Evolutionary conservation across 2,797 vertebrate genomes (phyloP).

Genomic region (Pipistrellus nathusii): DNA sequence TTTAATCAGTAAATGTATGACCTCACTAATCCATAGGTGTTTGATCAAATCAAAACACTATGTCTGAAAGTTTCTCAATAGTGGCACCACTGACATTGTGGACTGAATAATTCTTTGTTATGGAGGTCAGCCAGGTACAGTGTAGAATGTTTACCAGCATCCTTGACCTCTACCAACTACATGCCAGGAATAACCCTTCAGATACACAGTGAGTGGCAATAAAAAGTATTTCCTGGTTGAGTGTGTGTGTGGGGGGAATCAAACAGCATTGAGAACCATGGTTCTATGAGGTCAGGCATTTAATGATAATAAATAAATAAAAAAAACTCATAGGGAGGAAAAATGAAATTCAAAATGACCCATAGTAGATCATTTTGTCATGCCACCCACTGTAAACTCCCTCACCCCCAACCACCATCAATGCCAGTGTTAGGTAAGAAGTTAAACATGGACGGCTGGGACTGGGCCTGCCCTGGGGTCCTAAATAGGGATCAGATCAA

Average conservation of each 20-base stretch:
- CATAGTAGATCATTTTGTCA: not conserved
- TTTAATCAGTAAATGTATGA: conserved; percentile 1
- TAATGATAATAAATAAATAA: not conserved
- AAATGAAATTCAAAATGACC: not conserved
- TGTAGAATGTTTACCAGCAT: not conserved
- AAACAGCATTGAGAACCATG: not conserved
- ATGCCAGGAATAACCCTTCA: not conserved
- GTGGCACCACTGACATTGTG: not conserved
- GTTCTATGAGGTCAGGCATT: not conserved
- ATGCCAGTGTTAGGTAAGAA: not conserved
- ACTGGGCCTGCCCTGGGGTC: no score
- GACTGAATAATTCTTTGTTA: not conserved
- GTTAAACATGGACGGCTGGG: no score
- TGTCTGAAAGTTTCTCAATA: not conserved
- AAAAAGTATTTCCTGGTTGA: not conserved
- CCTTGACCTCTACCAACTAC: not conserved
- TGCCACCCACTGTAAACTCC: not conserved
- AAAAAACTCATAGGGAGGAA: not conserved
- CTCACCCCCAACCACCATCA: not conserved
- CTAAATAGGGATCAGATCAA: no score
- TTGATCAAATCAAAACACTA: not conserved
- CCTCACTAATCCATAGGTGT: not conserved
- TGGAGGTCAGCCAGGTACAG: not conserved
- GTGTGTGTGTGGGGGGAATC: rapidly evolving
- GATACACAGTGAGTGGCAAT: not conserved